These are phyloP conservation scores for Cyprinodon tularosa DNA, from an alignment of 2,113 vertebrate species.

Conservation along the genomic window DNA sequence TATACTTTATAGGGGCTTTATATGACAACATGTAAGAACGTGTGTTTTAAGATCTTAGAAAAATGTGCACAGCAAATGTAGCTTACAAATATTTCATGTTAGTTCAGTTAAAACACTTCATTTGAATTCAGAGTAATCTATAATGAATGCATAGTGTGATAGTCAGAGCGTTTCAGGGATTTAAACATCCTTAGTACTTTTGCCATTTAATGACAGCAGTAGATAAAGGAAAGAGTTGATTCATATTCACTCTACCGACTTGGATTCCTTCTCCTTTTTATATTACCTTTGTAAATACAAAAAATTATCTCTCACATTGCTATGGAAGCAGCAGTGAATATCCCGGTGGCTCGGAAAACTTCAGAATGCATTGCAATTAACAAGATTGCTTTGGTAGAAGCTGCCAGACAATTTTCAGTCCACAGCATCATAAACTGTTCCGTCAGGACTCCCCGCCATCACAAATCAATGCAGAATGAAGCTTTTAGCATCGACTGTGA, in stretches of 20 bases:
- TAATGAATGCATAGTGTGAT: not conserved
- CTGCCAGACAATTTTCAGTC: not conserved
- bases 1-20: not conserved
- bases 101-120: not conserved
- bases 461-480: conserved; percentile 4
- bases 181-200: not conserved
- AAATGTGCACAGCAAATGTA: not conserved
- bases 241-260: conserved; percentile 25
- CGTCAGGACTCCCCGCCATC: not conserved
- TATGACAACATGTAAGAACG: not conserved
- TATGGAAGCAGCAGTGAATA: not conserved
- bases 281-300: conserved; percentile 29
- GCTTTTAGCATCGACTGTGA: not conserved
- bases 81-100: not conserved
- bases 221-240: conserved; percentile 26
- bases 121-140: not conserved
- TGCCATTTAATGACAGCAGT: conserved; percentile 17
- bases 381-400: not conserved
- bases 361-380: not conserved
- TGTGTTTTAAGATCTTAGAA: not conserved
- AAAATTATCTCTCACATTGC: not conserved
- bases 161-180: not conserved
- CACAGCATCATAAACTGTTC: not conserved
- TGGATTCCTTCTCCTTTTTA: conserved; percentile 5
- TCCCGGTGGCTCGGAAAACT: not conserved